Evolutionary conservation across 2,888 invertebrate genomes (phyloP).

Genomic region (Drosophila anomalipes): DNA sequence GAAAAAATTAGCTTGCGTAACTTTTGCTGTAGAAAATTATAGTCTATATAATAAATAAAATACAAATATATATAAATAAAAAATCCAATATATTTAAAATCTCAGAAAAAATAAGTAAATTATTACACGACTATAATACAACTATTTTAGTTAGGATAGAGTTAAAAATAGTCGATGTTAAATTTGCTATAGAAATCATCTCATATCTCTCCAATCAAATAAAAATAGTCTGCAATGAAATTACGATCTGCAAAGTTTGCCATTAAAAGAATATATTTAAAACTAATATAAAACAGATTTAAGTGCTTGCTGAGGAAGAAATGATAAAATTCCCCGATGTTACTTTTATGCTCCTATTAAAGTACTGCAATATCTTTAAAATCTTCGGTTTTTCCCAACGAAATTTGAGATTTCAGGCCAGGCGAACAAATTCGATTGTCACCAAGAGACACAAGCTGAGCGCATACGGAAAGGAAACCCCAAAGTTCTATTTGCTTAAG

Average conservation of each 20-base stretch:
- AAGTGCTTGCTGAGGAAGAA: background rate
- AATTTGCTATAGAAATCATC: no score
- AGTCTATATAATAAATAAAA: no score
- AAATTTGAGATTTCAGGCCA: background rate
- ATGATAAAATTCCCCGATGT: background rate
- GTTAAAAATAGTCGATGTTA: no score
- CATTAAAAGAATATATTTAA: background rate
- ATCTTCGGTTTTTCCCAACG: background rate
- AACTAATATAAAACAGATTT: background rate
- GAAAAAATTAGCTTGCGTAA: no score
- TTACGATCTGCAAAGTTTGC: background rate
- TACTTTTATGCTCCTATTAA: background rate
- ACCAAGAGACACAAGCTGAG: slow-evolving; percentile 8
- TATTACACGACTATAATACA: no score
- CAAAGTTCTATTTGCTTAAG: slow-evolving; percentile 73
- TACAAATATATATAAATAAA: no score
- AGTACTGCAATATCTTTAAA: background rate
- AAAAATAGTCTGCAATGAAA: no score
- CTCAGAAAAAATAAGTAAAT: no score
- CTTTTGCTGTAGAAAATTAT: no score
- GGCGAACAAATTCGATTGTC: slow-evolving; percentile 35
- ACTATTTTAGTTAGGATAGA: background rate
- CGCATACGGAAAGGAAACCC: background rate
- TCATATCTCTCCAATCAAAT: no score
- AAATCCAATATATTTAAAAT: no score